A percentile compares a stretch with the other conserved stretches of the same genome.
These are phyloP conservation scores for Aptenodytes forsteri DNA, from an alignment of 2,113 vertebrate genomes.

Conservation along the genomic window DNA sequence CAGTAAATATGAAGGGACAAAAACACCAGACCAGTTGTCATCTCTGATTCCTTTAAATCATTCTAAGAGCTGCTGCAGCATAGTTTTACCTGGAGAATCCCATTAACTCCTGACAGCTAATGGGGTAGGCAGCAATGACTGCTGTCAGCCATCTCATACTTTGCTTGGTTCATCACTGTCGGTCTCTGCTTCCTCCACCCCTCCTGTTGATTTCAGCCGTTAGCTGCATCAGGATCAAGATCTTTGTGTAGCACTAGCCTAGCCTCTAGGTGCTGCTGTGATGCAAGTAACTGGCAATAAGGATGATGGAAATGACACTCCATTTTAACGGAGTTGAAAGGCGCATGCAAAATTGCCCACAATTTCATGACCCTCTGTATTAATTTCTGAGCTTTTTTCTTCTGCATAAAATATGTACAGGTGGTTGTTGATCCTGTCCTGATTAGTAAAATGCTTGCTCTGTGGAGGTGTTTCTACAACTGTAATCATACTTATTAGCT, in stretches of 20 bases:
- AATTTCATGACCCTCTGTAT: background rate
- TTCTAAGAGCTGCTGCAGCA: background rate
- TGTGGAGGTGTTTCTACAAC: background rate
- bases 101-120: background rate
- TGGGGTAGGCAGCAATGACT: background rate
- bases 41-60: background rate
- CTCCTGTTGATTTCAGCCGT: background rate
- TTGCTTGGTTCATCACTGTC: background rate
- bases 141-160: background rate
- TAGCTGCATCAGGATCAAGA: background rate
- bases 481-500: background rate
- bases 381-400: background rate
- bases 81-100: background rate
- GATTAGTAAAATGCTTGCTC: background rate
- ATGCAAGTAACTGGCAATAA: background rate
- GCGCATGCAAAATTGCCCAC: background rate
- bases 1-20: background rate
- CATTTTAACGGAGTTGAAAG: background rate
- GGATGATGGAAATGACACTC: background rate
- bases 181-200: background rate
- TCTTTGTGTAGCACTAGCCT: background rate
- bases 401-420: background rate
- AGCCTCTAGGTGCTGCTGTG: background rate
- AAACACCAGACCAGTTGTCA: background rate
- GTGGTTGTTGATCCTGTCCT: background rate